Percentiles rank a stretch among this genome's conserved stretches.
Evolutionary conservation across 1,140 invertebrate species (phyloP).

Genomic region (Hycleus cichorii): DNA sequence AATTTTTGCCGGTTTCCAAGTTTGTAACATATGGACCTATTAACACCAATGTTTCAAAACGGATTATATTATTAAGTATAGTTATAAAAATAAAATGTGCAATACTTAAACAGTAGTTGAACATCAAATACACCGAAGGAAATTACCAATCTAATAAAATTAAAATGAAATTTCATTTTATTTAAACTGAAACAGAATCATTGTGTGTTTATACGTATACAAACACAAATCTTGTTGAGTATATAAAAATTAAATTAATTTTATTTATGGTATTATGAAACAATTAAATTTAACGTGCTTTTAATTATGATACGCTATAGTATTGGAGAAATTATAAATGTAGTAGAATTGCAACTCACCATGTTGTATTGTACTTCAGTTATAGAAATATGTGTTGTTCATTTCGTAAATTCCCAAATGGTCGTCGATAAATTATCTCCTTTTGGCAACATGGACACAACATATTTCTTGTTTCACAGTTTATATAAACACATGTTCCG

Average conservation of each 20-base stretch:
- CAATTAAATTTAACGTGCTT: no score
- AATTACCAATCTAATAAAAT: constrained; percentile 1
- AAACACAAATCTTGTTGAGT: no score
- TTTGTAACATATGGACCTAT: no score
- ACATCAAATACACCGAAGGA: constrained; percentile 10
- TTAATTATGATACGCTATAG: no score
- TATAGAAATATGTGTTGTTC: neutral
- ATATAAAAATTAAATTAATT: no score
- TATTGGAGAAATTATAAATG: neutral
- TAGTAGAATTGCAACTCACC: neutral
- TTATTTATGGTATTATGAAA: no score
- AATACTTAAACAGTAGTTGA: constrained; percentile 11
- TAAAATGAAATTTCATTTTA: no score
- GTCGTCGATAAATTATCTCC: constrained; percentile 1
- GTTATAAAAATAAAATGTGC: neutral
- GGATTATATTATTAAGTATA: no score
- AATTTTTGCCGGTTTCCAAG: no score
- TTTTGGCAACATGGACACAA: constrained; percentile 11
- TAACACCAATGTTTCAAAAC: no score
- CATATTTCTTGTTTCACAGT: constrained; percentile 14
- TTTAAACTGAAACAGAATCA: no score
- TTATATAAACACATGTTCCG: constrained; percentile 13
- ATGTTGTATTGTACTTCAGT: neutral
- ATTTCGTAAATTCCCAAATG: constrained; percentile 4
- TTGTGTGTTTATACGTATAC: no score